These are phyloP conservation scores for Lethrus apterus DNA, from an alignment of 1,140 invertebrate genomes.

Conservation along the genomic window DNA sequence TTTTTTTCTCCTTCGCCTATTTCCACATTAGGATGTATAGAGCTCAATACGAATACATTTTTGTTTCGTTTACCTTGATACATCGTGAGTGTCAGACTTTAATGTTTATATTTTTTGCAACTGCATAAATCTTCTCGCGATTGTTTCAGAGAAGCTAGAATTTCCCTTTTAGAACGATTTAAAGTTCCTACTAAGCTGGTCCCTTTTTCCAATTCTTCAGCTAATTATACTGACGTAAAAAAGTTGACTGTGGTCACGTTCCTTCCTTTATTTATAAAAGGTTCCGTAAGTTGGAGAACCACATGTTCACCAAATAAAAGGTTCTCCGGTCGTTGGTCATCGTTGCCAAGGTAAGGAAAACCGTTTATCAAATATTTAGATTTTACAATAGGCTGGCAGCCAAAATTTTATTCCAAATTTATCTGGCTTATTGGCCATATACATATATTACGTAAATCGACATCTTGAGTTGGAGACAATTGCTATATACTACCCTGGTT, in stretches of 20 bases:
- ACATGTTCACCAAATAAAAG: slow-evolving; percentile 24
- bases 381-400: slow-evolving; percentile 31
- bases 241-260: slow-evolving; percentile 15
- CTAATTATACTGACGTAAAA: no score
- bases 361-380: slow-evolving; percentile 38
- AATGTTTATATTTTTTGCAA: no score
- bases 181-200: no score
- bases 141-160: no score
- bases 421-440: slow-evolving; percentile 37
- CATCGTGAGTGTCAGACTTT: no score
- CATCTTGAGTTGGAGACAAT: slow-evolving; percentile 36
- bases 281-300: slow-evolving; percentile 29
- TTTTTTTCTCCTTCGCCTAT: no score
- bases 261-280: slow-evolving; percentile 25
- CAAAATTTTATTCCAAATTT: slow-evolving; percentile 41
- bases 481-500: slow-evolving; percentile 33
- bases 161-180: no score
- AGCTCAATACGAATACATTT: no score
- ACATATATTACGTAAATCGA: slow-evolving; percentile 39
- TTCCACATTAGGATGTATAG: no score
- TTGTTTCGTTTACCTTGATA: no score
- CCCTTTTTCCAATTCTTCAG: no score
- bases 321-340: slow-evolving; percentile 20
- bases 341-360: slow-evolving; percentile 36
- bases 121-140: no score